phyloP scores from a whole-genome alignment of 92 coral and sea anemone genomes.

The Epizoanthus fatuus region DNA sequence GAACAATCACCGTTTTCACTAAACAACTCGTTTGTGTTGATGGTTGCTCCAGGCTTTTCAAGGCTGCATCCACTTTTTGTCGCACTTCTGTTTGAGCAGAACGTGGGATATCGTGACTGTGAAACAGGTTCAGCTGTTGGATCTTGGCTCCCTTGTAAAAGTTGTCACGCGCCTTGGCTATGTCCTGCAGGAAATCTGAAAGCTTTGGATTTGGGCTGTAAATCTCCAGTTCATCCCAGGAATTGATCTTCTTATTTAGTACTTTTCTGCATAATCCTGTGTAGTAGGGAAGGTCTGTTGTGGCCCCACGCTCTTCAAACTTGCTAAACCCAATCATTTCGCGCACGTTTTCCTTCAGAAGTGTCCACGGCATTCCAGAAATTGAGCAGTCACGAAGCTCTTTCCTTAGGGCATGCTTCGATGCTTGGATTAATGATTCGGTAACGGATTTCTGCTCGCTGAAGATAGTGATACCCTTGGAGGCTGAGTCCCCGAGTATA shows the following conservation, averaged over 20 bases:
- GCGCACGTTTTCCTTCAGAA: constrained; percentile 52
- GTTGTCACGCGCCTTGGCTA: constrained; percentile 51
- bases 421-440: constrained; percentile 40
- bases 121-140: constrained; percentile 57
- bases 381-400: constrained; percentile 57
- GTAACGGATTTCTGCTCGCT: constrained; percentile 46
- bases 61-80: constrained; percentile 29
- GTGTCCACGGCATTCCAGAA: constrained; percentile 41
- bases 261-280: constrained; percentile 52
- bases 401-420: constrained; percentile 45
- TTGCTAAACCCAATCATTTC: constrained; percentile 61
- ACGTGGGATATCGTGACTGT: constrained; percentile 56
- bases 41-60: constrained; percentile 38
- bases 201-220: constrained; percentile 66
- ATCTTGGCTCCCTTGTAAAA: constrained; percentile 71
- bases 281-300: constrained; percentile 62
- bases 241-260: constrained; percentile 62
- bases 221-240: constrained; percentile 71
- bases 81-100: constrained; percentile 31
- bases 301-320: constrained; percentile 64
- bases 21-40: constrained; percentile 18
- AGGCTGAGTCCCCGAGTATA: constrained; percentile 63
- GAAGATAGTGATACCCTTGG: constrained; percentile 58
- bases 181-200: constrained; percentile 16
- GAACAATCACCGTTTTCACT: constrained; percentile 60